Percentiles rank a stretch among this genome's conserved stretches.
Evolutionary conservation across 2,888 invertebrate genomes (phyloP).

Genomic region (Hemistola chrysoprasaria): DNA sequence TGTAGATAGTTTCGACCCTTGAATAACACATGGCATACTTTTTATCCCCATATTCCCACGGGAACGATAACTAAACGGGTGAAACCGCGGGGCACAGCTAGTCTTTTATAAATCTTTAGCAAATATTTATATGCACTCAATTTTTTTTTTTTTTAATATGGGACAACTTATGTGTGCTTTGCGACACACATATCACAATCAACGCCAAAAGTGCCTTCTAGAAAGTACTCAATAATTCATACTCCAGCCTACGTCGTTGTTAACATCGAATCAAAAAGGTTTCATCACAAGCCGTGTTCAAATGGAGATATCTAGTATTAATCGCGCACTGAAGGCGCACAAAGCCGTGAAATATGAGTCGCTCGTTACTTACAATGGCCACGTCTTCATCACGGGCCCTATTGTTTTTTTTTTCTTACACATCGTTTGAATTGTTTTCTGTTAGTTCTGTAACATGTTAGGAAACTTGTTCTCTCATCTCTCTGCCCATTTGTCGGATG

Average conservation of each 20-base stretch:
- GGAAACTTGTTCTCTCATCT: constrained; percentile 69
- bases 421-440: constrained; percentile 78
- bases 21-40: too few species aligned
- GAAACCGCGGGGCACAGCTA: too few species aligned
- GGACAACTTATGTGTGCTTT: constrained; percentile 1
- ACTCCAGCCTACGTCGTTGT: constrained; percentile 55
- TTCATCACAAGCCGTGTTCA: constrained; percentile 73
- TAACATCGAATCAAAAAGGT: constrained; percentile 70
- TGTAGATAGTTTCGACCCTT: too few species aligned
- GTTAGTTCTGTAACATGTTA: constrained; percentile 69
- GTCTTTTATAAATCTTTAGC: too few species aligned
- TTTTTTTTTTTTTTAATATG: too few species aligned
- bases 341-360: constrained; percentile 80
- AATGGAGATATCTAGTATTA: constrained; percentile 82
- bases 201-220: constrained; percentile 20
- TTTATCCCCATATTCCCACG: too few species aligned
- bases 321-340: constrained; percentile 75
- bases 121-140: too few species aligned
- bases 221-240: constrained; percentile 29
- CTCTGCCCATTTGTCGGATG: constrained; percentile 59
- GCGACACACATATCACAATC: constrained; percentile 16
- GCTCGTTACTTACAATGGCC: constrained; percentile 79
- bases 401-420: constrained; percentile 77
- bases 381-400: constrained; percentile 80
- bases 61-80: too few species aligned